Percentiles rank a stretch among this genome's conserved stretches.
Conservation (phyloP, 2,888 invertebrate species). For the Petrolisthes cinctipes region DNA sequence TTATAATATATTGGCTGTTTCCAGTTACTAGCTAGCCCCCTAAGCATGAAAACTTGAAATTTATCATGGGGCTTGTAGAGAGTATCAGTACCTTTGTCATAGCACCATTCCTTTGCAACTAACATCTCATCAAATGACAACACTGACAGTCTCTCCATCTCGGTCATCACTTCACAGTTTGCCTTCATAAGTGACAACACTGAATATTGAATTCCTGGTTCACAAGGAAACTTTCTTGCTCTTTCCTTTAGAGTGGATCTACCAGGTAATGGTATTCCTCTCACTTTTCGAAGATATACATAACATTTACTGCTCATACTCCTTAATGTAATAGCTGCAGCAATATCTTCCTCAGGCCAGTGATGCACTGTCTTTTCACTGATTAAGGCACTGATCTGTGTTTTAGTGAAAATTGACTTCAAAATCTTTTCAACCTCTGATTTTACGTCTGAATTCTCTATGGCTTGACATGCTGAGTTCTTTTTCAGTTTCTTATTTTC, state of each 20-base stretch:
- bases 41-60: background rate
- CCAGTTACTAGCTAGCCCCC: background rate
- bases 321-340: no score
- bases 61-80: background rate
- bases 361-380: no score
- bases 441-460: no score
- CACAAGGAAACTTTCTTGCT: background rate
- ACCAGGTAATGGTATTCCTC: background rate
- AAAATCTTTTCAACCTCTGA: no score
- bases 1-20: slow-evolving; percentile 13
- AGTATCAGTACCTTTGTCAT: slow-evolving; percentile 3
- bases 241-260: background rate
- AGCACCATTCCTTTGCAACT: background rate
- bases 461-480: no score
- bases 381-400: no score
- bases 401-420: no score
- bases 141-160: background rate
- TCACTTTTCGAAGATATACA: no score
- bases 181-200: background rate
- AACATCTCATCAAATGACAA: background rate
- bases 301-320: no score
- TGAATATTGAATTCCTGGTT: background rate
- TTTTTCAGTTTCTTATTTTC: no score
- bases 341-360: no score
- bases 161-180: background rate